Evolutionary conservation across 1,140 invertebrate genomes (phyloP).

Genomic region (Drosophila ambigua): DNA sequence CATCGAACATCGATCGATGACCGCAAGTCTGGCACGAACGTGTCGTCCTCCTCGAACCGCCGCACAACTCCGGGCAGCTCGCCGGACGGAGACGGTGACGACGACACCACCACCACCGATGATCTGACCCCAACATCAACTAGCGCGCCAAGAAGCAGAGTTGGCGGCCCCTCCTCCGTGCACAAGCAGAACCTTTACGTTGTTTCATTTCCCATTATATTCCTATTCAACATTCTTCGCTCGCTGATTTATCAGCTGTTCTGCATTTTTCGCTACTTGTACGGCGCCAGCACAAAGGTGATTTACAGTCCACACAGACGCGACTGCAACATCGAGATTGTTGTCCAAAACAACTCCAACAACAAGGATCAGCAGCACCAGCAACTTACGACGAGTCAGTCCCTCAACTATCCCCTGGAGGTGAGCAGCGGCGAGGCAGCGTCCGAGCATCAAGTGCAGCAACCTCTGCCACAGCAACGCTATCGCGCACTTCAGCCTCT

Average conservation of each 20-base stretch:
- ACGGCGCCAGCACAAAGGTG: conserved; percentile 89
- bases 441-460: conserved; percentile 60
- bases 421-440: conserved; percentile 19
- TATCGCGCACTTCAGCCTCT: conserved; percentile 78
- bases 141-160: conserved; percentile 45
- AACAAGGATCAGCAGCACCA: conserved; percentile 62
- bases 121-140: conserved; percentile 68
- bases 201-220: conserved; percentile 93
- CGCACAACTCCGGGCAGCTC: conserved; percentile 70
- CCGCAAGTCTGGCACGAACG: conserved; percentile 55
- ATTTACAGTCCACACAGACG: conserved; percentile 87
- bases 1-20: conserved; percentile 74
- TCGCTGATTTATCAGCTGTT: conserved; percentile 93
- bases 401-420: conserved; percentile 51
- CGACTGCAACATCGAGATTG: conserved; percentile 86
- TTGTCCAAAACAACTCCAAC: conserved; percentile 81
- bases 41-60: conserved; percentile 62
- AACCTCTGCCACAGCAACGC: conserved; percentile 48
- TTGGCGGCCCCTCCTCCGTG: conserved; percentile 85
- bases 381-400: conserved; percentile 14
- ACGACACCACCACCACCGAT: conserved; percentile 76
- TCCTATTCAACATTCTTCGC: conserved; percentile 92
- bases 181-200: conserved; percentile 94
- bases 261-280: conserved; percentile 92
- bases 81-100: conserved; percentile 72